phyloP scores from a whole-genome alignment of 2,113 vertebrate genomes.

The Boulengeromyrus knoepffleri region DNA sequence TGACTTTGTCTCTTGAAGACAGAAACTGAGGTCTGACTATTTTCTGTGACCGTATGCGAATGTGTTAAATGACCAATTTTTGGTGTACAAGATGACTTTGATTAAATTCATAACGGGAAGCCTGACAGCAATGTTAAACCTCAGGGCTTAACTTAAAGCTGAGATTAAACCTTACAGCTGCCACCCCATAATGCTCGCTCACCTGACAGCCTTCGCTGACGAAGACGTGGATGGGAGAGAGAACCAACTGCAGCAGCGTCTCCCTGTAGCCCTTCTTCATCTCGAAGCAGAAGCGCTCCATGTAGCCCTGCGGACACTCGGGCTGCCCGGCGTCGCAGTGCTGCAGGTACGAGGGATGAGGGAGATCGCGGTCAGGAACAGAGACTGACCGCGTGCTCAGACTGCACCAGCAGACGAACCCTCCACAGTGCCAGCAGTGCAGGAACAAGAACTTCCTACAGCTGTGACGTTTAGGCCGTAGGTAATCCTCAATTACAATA shows the following conservation, averaged over 20 bases:
- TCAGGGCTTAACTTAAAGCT: neutral
- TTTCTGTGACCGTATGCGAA: neutral
- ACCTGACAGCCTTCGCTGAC: constrained; percentile 94
- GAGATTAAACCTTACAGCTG: neutral
- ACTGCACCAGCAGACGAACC: neutral
- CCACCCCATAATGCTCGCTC: constrained; percentile 5
- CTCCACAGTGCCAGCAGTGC: neutral
- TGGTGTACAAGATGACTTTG: neutral
- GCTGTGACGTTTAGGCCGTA: neutral
- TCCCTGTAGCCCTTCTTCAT: constrained; percentile 97
- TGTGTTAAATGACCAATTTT: neutral
- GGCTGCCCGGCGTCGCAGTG: constrained; percentile 85
- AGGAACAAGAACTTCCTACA: neutral
- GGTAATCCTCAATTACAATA: neutral
- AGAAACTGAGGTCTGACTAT: neutral
- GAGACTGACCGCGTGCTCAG: neutral
- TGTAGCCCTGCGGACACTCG: constrained; percentile 82
- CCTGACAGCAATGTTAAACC: neutral
- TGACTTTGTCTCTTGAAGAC: neutral
- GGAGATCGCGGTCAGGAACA: neutral
- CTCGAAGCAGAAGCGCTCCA: constrained; percentile 93
- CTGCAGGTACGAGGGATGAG: constrained; percentile 48
- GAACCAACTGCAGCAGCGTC: constrained; percentile 87
- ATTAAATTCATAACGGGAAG: neutral
- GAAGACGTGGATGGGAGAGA: constrained; percentile 88